Evolutionary conservation across 2,888 invertebrate genomes (phyloP), one percentile per base, ranked within the genome.

Genomic region (Heterodera filipjevi): DNA sequence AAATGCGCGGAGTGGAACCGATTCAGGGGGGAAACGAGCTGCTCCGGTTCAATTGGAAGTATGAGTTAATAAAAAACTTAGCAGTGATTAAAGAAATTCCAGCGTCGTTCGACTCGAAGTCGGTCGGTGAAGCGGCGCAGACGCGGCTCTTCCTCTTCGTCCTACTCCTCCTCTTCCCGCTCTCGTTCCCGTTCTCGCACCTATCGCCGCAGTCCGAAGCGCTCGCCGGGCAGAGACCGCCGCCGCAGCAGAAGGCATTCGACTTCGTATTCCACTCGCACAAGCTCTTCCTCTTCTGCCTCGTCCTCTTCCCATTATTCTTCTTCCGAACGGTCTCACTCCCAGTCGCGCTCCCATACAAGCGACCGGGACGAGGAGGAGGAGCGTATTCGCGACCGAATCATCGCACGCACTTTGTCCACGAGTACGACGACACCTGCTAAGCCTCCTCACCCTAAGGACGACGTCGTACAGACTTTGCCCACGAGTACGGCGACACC

Each of bases 171-270:
- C 27, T 16, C 75, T 16, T 32, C 75, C 30, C 75, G 75, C 3
- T 75, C 75, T 35, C 75, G 75, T 16, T 75, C 68, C 33, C 68
- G 68, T 19, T 68, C 68, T 12, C 68, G 59, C 10, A 27, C 59
- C 22, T 27, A 27, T n/a, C 59, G 59, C 3, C 73, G 73, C 64
- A 64, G 66, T 44, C 35, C 73, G 22, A 49, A 64, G 73, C 59
- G 35, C n/a, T 27, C 44, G 73, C 14, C 35, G 14, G 35, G 32
- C 30, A 30, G 35, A 32, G 35, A 30, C 1, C 27, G 49, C 27
- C 32, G 71, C 27, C 33, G 49, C 49, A 19, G 1, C 14, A 32
- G 27, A 27, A n/a, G 59, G 27, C 59, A 27, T 59, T 59, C 59
- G 8, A 59, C 59, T n/a, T 68, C 68, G 27, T 19, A 35, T 35